Percentiles rank a stretch among this genome's conserved stretches.
phyloP scores from a whole-genome alignment of 2,113 vertebrate genomes.

The Ramphastos sulfuratus region DNA sequence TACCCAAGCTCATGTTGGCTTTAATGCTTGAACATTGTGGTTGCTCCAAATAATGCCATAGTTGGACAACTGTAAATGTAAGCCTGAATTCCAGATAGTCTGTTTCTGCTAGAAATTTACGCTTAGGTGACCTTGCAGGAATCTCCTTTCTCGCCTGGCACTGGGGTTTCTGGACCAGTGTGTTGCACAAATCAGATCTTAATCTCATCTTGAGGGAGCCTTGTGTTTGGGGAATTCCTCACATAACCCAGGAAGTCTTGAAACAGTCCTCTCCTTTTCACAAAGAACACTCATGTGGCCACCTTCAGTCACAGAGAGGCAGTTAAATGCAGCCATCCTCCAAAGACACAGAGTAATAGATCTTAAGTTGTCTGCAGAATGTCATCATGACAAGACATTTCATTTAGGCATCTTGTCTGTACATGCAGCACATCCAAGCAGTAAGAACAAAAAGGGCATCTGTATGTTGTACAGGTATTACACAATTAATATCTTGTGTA shows the following conservation, averaged over 20 bases:
- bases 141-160: neutral
- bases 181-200: neutral
- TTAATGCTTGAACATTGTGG: neutral
- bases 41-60: neutral
- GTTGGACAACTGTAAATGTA: neutral
- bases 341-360: neutral
- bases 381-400: neutral
- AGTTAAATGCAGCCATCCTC: neutral
- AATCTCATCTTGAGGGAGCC: neutral
- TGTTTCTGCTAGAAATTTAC: neutral
- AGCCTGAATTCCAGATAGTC: neutral
- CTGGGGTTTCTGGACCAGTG: neutral
- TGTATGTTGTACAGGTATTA: neutral
- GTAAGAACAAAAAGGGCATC: neutral
- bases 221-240: neutral
- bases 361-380: neutral
- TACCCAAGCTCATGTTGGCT: neutral
- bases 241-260: neutral
- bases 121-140: neutral
- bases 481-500: neutral
- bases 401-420: neutral
- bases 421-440: neutral
- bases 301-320: neutral
- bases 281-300: neutral
- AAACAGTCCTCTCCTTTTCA: neutral